phyloP scores from a whole-genome alignment of 2,113 vertebrate genomes.

The Xenopus borealis region DNA sequence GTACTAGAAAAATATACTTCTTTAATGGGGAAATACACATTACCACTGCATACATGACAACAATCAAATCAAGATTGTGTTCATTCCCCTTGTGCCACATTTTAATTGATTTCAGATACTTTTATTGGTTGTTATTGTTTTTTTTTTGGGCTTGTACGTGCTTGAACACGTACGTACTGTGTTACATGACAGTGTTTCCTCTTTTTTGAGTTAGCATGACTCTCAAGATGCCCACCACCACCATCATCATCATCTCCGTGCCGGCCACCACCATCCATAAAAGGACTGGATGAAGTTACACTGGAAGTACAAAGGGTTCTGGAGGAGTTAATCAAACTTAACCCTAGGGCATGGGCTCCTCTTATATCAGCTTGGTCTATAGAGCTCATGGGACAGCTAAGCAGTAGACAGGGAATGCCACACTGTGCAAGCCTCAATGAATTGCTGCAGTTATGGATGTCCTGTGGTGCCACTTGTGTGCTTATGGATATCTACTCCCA shows the following conservation, averaged over 20 bases:
- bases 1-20: background rate
- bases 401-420: slow-evolving; percentile 81
- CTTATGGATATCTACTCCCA: slow-evolving; percentile 93
- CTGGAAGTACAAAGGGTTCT: slow-evolving; percentile 79
- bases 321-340: slow-evolving; percentile 77
- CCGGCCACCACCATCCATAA: slow-evolving; percentile 51
- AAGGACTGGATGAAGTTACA: slow-evolving; percentile 83
- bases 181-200: slow-evolving; percentile 84
- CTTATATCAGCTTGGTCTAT: slow-evolving; percentile 87
- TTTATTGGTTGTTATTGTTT: too few species aligned
- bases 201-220: slow-evolving; percentile 73
- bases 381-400: slow-evolving; percentile 90
- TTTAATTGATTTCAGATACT: too few species aligned
- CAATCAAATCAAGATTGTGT: too few species aligned
- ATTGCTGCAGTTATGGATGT: slow-evolving; percentile 92
- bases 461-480: slow-evolving; percentile 79
- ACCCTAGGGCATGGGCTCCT: slow-evolving; percentile 87
- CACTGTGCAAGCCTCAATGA: slow-evolving; percentile 85
- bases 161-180: slow-evolving; percentile 84
- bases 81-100: too few species aligned
- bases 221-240: slow-evolving; percentile 38
- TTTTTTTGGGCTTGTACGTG: slow-evolving; percentile 54
- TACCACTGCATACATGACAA: too few species aligned
- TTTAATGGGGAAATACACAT: too few species aligned
- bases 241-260: slow-evolving; percentile 50